Conservation (phyloP, 2,113 vertebrate genomes). For the Lepidothrix coronata region DNA sequence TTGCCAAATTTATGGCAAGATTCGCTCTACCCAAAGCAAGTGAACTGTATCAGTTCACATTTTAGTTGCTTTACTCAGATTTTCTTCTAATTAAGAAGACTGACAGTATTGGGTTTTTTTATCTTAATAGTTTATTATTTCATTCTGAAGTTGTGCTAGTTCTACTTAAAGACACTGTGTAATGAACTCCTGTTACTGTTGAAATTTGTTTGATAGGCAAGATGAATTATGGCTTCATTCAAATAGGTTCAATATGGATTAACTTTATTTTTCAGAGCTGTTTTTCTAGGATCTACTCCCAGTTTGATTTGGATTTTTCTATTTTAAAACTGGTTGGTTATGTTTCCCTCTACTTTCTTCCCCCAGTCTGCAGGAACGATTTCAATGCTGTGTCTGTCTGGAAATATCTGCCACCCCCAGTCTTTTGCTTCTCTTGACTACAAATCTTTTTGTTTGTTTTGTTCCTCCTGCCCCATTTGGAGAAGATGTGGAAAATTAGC, state of each 20-base stretch:
- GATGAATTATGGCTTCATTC: background rate
- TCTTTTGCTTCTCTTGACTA: background rate
- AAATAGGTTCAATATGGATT: background rate
- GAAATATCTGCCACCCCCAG: background rate
- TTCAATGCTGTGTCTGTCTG: background rate
- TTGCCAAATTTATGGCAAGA: background rate
- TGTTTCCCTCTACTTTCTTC: background rate
- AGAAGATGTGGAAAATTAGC: background rate
- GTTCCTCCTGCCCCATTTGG: background rate
- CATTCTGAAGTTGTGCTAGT: background rate
- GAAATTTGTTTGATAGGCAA: background rate
- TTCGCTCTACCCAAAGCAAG: background rate
- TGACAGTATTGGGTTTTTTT: background rate
- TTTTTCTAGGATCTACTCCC: background rate
- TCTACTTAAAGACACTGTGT: background rate
- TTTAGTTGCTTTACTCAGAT: background rate
- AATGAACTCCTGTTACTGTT: background rate
- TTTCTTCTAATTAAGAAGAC: background rate
- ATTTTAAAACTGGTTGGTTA: background rate
- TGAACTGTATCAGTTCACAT: background rate
- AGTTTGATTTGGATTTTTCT: rapidly evolving
- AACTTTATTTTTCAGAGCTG: background rate
- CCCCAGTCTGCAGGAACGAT: background rate
- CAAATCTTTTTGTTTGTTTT: background rate
- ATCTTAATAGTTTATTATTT: background rate